A percentile compares a stretch with the other conserved stretches of the same genome.
phyloP scores from a whole-genome alignment of 64 coral and sea anemone species.

The Pachyseris speciosa region DNA sequence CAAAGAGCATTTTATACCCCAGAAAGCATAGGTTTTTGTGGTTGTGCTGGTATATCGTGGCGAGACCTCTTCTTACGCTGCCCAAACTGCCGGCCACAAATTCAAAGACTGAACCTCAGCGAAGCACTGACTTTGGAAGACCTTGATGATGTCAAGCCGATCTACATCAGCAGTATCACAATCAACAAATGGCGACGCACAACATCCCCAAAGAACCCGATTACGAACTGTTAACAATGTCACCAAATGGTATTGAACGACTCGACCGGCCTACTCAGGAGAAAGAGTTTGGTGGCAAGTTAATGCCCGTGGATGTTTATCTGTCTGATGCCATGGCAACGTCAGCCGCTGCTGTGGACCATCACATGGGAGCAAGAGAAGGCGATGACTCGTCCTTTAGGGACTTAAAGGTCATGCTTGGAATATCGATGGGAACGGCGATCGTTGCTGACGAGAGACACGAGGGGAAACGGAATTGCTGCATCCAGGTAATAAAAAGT shows the following conservation, averaged over 20 bases:
- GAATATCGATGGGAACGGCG: slow-evolving; percentile 39
- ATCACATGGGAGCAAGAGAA: slow-evolving; percentile 32
- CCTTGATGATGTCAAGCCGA: slow-evolving; percentile 43
- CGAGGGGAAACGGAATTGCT: slow-evolving; percentile 32
- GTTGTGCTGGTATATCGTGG: slow-evolving; percentile 29
- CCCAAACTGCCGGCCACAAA: neutral
- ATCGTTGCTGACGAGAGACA: slow-evolving; percentile 15
- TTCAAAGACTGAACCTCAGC: neutral
- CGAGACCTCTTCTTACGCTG: slow-evolving; percentile 29
- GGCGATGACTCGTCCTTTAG: slow-evolving; percentile 7
- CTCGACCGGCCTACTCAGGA: slow-evolving; percentile 1
- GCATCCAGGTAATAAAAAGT: neutral
- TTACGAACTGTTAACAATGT: slow-evolving; percentile 36
- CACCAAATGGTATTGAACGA: slow-evolving; percentile 27
- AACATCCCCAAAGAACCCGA: slow-evolving; percentile 12
- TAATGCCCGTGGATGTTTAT: slow-evolving; percentile 16
- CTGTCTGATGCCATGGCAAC: slow-evolving; percentile 48
- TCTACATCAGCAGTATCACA: slow-evolving; percentile 27
- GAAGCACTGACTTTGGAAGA: slow-evolving; percentile 20
- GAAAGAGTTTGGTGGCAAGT: slow-evolving; percentile 26
- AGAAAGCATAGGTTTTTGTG: neutral
- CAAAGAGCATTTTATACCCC: slow-evolving; percentile 14
- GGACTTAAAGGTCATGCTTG: slow-evolving; percentile 41
- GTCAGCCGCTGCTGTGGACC: slow-evolving; percentile 38
- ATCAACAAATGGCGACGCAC: slow-evolving; percentile 33